Evolutionary conservation across 2,888 invertebrate species (phyloP).

Genomic region (Drosophila maculinotata): DNA sequence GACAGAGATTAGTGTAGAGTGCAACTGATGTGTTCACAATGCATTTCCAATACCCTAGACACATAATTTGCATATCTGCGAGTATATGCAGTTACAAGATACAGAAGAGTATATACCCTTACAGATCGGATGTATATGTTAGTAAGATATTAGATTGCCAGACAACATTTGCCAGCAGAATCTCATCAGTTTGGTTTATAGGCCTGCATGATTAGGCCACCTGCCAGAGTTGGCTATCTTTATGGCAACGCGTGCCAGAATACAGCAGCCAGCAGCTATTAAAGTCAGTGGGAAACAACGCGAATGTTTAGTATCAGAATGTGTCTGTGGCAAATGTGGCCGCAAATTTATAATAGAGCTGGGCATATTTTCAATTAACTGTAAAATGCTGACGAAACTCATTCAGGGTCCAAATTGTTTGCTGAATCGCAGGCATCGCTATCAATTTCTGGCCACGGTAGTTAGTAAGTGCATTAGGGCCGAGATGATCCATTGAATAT

Average conservation of each 20-base stretch:
- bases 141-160: background rate
- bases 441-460: constrained; percentile 67
- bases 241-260: constrained; percentile 13
- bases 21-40: background rate
- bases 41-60: background rate
- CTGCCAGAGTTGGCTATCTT: constrained; percentile 28
- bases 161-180: constrained; percentile 1
- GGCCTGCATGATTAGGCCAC: constrained; percentile 7
- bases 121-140: too few species aligned
- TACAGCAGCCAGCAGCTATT: constrained; percentile 1
- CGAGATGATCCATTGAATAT: background rate
- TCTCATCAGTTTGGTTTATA: constrained; percentile 24
- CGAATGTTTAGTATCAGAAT: constrained; percentile 14
- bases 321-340: background rate
- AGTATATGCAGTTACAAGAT: too few species aligned
- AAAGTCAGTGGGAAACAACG: constrained; percentile 16
- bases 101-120: too few species aligned
- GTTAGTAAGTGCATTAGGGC: constrained; percentile 57
- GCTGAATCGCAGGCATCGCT: constrained; percentile 58
- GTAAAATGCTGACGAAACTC: constrained; percentile 39
- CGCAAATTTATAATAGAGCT: background rate
- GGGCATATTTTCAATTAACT: too few species aligned
- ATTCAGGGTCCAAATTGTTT: constrained; percentile 50
- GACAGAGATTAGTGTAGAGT: background rate
- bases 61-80: too few species aligned